A percentile compares a stretch with the other conserved stretches of the same genome.
Conservation (phyloP, 2,888 invertebrate species). For the Agrotis exclamationis region DNA sequence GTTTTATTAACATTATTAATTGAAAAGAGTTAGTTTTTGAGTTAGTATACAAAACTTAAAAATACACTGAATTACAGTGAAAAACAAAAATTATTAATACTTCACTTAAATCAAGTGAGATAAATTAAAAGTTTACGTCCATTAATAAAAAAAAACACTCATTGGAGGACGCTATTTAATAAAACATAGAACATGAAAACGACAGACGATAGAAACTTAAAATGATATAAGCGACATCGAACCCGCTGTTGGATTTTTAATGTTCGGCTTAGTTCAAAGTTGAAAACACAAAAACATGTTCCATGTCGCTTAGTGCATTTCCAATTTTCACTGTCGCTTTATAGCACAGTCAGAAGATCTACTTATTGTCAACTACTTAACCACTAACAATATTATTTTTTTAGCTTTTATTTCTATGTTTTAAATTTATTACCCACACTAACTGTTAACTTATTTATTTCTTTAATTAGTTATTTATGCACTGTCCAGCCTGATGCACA, state of each 20-base stretch:
- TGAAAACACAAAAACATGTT: background rate
- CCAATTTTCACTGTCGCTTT: background rate
- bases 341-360: no score
- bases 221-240: background rate
- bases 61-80: constrained; percentile 14
- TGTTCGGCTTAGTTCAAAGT: background rate
- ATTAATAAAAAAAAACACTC: constrained; percentile 15
- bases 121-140: constrained; percentile 20
- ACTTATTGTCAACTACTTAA: no score
- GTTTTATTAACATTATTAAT: constrained; percentile 6
- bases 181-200: background rate
- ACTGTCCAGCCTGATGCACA: no score
- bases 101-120: constrained; percentile 7
- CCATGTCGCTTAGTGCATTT: background rate
- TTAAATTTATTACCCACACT: no score
- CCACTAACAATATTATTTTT: no score
- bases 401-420: no score
- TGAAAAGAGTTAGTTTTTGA: constrained; percentile 20
- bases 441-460: no score
- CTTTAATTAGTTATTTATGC: no score
- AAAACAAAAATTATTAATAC: constrained; percentile 10
- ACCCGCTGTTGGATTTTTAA: background rate
- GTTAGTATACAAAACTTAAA: constrained; percentile 40
- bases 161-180: background rate
- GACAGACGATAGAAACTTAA: background rate